These are phyloP conservation scores for Trididemnum miniatum DNA, from an alignment of 23 tunicate species.

Conservation along the genomic window DNA sequence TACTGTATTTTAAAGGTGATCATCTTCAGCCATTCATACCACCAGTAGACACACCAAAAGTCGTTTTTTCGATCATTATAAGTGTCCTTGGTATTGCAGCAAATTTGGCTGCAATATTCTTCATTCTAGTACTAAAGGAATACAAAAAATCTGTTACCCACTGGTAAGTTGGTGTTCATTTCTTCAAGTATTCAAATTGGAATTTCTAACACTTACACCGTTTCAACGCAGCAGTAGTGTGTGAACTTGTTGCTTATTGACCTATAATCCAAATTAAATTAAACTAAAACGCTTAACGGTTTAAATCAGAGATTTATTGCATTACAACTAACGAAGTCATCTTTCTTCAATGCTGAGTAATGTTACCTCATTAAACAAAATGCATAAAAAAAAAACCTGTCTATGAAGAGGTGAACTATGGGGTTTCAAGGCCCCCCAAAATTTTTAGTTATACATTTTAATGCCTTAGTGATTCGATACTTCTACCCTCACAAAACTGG, in stretches of 20 bases:
- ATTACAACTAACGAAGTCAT: too few relatives aligned
- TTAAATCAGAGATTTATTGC: too few relatives aligned
- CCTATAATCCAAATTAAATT: neutral
- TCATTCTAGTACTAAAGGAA: constrained; percentile 56
- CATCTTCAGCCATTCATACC: too few relatives aligned
- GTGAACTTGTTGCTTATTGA: neutral
- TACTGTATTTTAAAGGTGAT: too few relatives aligned
- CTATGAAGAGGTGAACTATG: too few relatives aligned
- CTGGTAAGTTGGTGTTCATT: constrained; percentile 48
- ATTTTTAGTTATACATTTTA: too few relatives aligned
- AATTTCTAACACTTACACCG: neutral
- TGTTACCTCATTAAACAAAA: too few relatives aligned
- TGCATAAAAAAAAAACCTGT: too few relatives aligned
- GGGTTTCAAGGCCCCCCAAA: too few relatives aligned
- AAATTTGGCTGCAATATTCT: constrained; percentile 52
- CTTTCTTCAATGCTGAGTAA: too few relatives aligned
- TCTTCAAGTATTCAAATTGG: neutral
- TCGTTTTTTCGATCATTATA: constrained; percentile 47
- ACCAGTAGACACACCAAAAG: constrained; percentile 1
- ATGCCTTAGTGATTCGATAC: too few relatives aligned
- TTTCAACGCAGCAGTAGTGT: neutral
- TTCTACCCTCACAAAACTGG: too few relatives aligned
- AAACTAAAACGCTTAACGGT: neutral
- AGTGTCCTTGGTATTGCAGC: constrained; percentile 64
- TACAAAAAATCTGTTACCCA: constrained; percentile 35